phyloP scores from a whole-genome alignment of 2,113 vertebrate genomes.

The Chlorodrepanis virens region DNA sequence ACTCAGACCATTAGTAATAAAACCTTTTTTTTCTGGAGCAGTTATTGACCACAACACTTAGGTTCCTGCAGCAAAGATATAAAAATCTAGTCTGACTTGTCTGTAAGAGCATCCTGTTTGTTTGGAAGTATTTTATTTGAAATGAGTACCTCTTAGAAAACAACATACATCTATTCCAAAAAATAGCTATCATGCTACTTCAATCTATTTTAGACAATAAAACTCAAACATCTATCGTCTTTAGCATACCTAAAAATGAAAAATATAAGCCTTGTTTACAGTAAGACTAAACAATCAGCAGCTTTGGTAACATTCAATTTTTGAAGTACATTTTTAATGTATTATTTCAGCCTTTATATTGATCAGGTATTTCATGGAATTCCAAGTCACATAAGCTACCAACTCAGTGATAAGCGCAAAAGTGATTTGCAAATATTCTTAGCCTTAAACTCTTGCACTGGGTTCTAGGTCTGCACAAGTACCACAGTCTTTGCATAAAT shows the following conservation, averaged over 20 bases:
- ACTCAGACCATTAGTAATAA: neutral
- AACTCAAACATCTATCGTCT: neutral
- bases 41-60: neutral
- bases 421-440: neutral
- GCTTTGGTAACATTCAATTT: neutral
- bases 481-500: neutral
- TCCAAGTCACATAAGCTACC: neutral
- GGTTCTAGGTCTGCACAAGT: neutral
- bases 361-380: neutral
- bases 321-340: neutral
- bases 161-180: neutral
- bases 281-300: neutral
- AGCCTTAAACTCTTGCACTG: neutral
- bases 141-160: neutral
- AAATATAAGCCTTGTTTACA: neutral
- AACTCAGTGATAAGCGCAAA: neutral
- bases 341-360: neutral
- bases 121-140: neutral
- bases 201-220: neutral
- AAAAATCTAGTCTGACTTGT: neutral
- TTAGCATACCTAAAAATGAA: neutral
- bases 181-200: neutral
- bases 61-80: neutral
- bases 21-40: neutral
- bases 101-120: neutral